A percentile compares a stretch with the other conserved stretches of the same genome.
Evolutionary conservation across 2,113 vertebrate species (phyloP).

Genomic region (Vidua macroura): DNA sequence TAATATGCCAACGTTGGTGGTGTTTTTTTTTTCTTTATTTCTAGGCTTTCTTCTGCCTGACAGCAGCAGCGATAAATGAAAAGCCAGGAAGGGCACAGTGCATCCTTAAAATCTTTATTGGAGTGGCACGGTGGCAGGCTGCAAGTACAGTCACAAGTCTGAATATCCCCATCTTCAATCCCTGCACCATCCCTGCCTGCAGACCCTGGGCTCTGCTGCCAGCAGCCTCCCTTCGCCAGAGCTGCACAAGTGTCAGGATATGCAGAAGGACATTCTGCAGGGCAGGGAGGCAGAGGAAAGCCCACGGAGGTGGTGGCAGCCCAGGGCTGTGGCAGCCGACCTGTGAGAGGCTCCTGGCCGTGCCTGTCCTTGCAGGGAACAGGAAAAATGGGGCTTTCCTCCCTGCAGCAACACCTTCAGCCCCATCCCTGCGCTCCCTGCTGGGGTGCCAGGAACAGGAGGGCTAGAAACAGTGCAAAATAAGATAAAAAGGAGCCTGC

Average conservation of each 20-base stretch:
- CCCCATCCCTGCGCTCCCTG: background rate
- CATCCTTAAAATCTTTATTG: constrained; percentile 47
- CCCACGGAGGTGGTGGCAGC: background rate
- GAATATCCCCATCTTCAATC: constrained; percentile 31
- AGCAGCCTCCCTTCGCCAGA: background rate
- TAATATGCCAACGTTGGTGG: rapidly evolving
- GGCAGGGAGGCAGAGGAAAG: background rate
- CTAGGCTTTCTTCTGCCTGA: background rate
- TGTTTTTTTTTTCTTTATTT: background rate
- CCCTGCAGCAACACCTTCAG: background rate
- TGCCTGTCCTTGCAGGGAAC: background rate
- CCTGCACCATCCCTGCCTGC: background rate
- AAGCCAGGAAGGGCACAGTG: background rate
- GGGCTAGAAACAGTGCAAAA: background rate
- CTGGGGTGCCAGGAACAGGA: background rate
- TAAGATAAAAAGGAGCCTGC: rapidly evolving
- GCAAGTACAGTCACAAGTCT: background rate
- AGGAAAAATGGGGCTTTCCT: rapidly evolving
- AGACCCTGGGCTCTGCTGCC: background rate
- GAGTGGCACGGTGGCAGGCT: constrained; percentile 18
- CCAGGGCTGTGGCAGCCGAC: background rate
- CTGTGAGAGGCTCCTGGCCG: rapidly evolving
- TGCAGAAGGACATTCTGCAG: background rate
- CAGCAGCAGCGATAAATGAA: background rate
- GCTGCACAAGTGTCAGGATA: background rate